Evolutionary conservation across 2,888 invertebrate genomes (phyloP).

Genomic region (Folsomia candida): DNA sequence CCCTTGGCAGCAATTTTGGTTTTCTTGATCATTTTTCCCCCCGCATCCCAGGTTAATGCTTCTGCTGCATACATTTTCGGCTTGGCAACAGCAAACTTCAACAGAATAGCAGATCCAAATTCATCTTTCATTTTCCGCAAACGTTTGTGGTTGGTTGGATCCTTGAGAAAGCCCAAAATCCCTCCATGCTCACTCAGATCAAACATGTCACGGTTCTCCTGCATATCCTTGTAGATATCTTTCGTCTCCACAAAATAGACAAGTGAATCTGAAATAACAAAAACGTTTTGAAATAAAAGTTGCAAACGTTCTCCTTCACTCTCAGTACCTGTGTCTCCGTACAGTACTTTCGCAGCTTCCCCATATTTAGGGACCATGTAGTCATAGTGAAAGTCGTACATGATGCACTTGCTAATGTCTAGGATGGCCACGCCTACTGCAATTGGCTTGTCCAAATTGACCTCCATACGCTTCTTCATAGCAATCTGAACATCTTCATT

Average conservation of each 20-base stretch:
- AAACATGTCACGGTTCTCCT: too few species aligned
- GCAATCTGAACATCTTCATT: background rate
- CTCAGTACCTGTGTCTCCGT: background rate
- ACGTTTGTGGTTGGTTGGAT: too few species aligned
- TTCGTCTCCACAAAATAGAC: too few species aligned
- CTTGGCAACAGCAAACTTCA: background rate
- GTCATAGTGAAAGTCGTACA: constrained; percentile 24
- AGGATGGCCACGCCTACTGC: constrained; percentile 21
- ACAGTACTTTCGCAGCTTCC: background rate
- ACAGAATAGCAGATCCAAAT: background rate
- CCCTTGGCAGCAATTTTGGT: too few species aligned
- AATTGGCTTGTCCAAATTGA: constrained; percentile 20
- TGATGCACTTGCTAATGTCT: constrained; percentile 12
- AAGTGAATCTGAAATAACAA: too few species aligned
- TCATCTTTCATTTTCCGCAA: background rate
- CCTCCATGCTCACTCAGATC: too few species aligned
- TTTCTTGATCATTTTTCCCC: too few species aligned
- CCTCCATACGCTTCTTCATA: background rate
- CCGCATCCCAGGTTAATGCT: too few species aligned
- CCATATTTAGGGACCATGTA: constrained; percentile 16
- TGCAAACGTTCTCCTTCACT: too few species aligned
- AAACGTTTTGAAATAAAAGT: too few species aligned
- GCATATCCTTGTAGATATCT: too few species aligned
- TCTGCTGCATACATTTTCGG: background rate
- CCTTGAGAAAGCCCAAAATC: too few species aligned